Evolutionary conservation across 1,140 invertebrate genomes (phyloP).

Genomic region (Drosophila melanogaster): DNA sequence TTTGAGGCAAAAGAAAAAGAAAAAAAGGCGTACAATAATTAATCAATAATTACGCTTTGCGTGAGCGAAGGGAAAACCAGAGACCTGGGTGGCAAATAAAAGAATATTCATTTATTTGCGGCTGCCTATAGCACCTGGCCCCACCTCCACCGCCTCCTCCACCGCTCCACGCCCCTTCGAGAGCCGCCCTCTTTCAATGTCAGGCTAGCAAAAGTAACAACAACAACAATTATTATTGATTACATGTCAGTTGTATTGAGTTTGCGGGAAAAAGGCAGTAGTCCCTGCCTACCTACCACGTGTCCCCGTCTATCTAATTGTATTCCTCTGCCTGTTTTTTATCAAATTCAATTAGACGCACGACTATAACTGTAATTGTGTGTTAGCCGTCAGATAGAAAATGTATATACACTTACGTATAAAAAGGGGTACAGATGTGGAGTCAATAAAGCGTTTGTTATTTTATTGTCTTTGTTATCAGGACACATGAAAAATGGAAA

Average conservation of each 20-base stretch:
- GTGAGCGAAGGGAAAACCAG: slow-evolving; percentile 25
- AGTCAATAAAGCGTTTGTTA: slow-evolving; percentile 32
- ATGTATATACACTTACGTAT: background rate
- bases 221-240: slow-evolving; percentile 72
- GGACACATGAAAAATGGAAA: slow-evolving; percentile 45
- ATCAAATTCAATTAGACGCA: slow-evolving; percentile 73
- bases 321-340: slow-evolving; percentile 19
- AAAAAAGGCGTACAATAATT: slow-evolving; percentile 50
- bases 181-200: slow-evolving; percentile 48
- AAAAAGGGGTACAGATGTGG: slow-evolving; percentile 6
- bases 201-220: slow-evolving; percentile 41
- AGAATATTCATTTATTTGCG: slow-evolving; percentile 36
- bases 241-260: slow-evolving; percentile 71
- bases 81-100: slow-evolving; percentile 4
- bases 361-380: slow-evolving; percentile 59
- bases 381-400: slow-evolving; percentile 22
- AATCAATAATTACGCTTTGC: slow-evolving; percentile 71
- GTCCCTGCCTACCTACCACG: background rate
- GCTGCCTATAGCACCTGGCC: slow-evolving; percentile 21
- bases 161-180: background rate
- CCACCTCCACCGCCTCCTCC: background rate
- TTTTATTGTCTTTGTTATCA: slow-evolving; percentile 51
- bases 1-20: slow-evolving; percentile 25
- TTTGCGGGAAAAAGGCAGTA: slow-evolving; percentile 22
- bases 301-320: slow-evolving; percentile 28